Evolutionary conservation across 2,797 vertebrate species (phyloP), one percentile per base, ranked within the genome.

Genomic region (Schizothorax lantsangensis): DNA sequence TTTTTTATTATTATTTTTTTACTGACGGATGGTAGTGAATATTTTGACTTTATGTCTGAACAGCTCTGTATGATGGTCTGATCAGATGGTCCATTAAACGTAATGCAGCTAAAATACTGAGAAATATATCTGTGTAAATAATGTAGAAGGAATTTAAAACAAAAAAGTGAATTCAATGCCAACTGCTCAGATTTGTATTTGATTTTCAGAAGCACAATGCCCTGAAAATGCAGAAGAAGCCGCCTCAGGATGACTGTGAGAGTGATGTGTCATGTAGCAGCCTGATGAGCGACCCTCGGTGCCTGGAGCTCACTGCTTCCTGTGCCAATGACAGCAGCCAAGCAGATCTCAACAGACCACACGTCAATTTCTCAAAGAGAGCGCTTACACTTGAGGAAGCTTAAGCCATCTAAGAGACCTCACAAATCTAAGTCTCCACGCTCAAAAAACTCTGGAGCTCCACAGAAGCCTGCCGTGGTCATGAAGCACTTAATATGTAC

Each of bases 171-270:
- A 14, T 72, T 7, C 49, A 12, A 10, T 59, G 23, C 30, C 45
- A 49, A 21, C 38, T 33, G 4, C 21, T 64, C 23, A 14, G 6
- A 33, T 47, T 71, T 52, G 33, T 84, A 23, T 83, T 38, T 83
- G 36, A 26, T 69, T 83, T 78, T 75, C 88, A 93, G 92, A 93
- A 91, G n/a, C 91, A 91, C 71, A 89, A 85, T 57, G 47, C 85
- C 38, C 68, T 87, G 69, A 90, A 85, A 73, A 86, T 66, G 33
- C 89, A 83, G 66, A 83, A 74, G 36, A 83, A 85, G 21, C 36
- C 49, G 14, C 36, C 78, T 62, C 38, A 79, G 12, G 79, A 89
- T 38, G 85, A 86, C 38, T 52, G 83, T 45, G 86, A 79, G 23
- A 87, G 33, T 52, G 15, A 83, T n/a, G 59, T 6, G 43, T 87